Percentiles rank a stretch among this genome's conserved stretches.
These are phyloP conservation scores for Halocaridina rubra DNA, from an alignment of 2,888 invertebrate species.

Conservation along the genomic window DNA sequence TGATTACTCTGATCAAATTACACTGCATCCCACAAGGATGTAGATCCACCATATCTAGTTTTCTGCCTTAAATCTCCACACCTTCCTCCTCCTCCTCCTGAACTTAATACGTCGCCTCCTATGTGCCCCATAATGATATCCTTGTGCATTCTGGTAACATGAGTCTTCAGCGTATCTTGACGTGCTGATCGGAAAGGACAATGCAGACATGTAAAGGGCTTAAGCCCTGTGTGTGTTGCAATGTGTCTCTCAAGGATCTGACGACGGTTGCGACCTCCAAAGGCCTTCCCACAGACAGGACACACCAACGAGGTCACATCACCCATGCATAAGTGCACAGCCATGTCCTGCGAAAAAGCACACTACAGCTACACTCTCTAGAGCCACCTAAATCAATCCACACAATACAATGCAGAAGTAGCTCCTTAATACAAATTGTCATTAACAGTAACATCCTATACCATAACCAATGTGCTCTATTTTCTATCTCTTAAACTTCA, in stretches of 20 bases:
- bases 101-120: not conserved
- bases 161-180: slow-evolving; percentile 59
- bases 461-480: too few species aligned
- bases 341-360: slow-evolving; percentile 51
- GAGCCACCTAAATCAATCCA: slow-evolving; percentile 36
- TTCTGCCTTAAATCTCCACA: too few species aligned
- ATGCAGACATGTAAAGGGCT: slow-evolving; percentile 53
- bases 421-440: too few species aligned
- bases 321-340: slow-evolving; percentile 37
- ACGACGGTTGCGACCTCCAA: slow-evolving; percentile 60
- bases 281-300: slow-evolving; percentile 58
- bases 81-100: slow-evolving; percentile 1
- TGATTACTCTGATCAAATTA: not conserved
- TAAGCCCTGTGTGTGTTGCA: slow-evolving; percentile 61
- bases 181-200: slow-evolving; percentile 58
- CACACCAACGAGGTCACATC: slow-evolving; percentile 58
- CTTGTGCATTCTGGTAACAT: slow-evolving; percentile 54
- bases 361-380: slow-evolving; percentile 52
- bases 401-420: too few species aligned
- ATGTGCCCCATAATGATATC: slow-evolving; percentile 5
- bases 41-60: not conserved
- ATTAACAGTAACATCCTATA: too few species aligned
- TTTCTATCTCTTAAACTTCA: too few species aligned
- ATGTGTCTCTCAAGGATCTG: slow-evolving; percentile 62
- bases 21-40: not conserved